phyloP scores from a whole-genome alignment of 2,113 vertebrate species.

The Spilogale gracilis region DNA sequence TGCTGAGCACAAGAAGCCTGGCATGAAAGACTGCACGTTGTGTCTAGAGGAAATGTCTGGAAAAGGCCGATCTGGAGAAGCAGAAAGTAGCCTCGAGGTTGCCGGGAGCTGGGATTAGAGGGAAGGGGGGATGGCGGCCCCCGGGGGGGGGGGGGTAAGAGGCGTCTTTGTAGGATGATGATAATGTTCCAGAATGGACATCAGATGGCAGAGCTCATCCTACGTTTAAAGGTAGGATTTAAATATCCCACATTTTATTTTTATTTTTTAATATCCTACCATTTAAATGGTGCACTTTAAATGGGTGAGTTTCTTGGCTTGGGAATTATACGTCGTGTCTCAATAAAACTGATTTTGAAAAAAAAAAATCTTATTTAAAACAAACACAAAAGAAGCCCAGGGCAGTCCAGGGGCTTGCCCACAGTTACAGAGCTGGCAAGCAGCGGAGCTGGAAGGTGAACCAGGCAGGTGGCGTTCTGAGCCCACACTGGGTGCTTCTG shows the following conservation, averaged over 20 bases:
- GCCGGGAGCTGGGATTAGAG: no score
- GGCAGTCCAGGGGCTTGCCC: not conserved
- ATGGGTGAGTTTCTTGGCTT: not conserved
- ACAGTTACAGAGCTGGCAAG: not conserved
- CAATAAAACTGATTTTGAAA: not conserved
- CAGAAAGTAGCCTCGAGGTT: not conserved
- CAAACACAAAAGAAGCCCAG: not conserved
- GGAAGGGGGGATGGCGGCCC: no score
- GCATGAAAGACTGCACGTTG: not conserved
- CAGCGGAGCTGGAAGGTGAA: not conserved
- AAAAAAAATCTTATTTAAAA: not conserved
- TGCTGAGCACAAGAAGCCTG: not conserved
- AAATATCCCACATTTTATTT: not conserved
- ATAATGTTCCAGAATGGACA: not conserved
- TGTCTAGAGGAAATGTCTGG: not conserved
- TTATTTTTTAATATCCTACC: not conserved
- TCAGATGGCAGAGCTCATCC: not conserved
- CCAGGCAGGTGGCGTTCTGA: not conserved
- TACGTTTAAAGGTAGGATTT: not conserved
- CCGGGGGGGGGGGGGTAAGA: fast-evolving
- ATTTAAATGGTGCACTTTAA: not conserved
- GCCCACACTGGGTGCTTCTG: no score
- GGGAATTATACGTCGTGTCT: not conserved
- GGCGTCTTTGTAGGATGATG: not conserved
- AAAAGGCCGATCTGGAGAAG: not conserved